Evolutionary conservation across 2,113 vertebrate species (phyloP).

Genomic region (Syngnathus scovelli): DNA sequence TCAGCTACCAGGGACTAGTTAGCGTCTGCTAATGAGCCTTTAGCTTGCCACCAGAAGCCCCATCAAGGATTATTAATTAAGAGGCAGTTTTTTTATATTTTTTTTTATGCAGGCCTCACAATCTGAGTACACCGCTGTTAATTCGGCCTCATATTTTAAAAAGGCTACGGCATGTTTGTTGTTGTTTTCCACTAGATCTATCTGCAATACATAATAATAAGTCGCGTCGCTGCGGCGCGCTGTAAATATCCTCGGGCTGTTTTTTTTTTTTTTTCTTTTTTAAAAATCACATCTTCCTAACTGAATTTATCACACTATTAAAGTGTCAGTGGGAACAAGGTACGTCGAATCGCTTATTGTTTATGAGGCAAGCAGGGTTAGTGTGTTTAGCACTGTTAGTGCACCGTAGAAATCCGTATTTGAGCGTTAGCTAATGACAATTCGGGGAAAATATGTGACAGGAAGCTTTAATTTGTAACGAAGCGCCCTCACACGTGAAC

Average conservation of each 20-base stretch:
- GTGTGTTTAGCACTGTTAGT: constrained; percentile 34
- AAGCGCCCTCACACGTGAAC: constrained; percentile 42
- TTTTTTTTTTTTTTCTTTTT: not conserved
- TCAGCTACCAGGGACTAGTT: constrained; percentile 66
- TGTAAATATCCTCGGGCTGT: constrained; percentile 24
- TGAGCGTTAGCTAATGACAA: constrained; percentile 41
- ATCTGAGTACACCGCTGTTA: constrained; percentile 29
- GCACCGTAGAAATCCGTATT: constrained; percentile 13
- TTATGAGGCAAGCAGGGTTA: constrained; percentile 21
- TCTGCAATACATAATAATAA: constrained; percentile 5
- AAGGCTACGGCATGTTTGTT: not conserved
- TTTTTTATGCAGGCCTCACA: constrained; percentile 48
- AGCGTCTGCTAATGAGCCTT: constrained; percentile 63
- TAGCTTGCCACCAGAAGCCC: constrained; percentile 59
- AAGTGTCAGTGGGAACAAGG: constrained; percentile 39
- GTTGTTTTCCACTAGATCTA: constrained; percentile 1
- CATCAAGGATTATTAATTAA: constrained; percentile 68
- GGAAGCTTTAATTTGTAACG: constrained; percentile 40
- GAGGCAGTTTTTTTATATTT: constrained; percentile 49
- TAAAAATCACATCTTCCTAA: constrained; percentile 30
- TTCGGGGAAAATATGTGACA: constrained; percentile 36
- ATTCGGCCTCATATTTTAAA: not conserved
- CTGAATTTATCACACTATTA: constrained; percentile 39
- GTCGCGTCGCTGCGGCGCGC: constrained; percentile 8
- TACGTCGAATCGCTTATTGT: constrained; percentile 36